A percentile compares a stretch with the other conserved stretches of the same genome.
Evolutionary conservation across 64 coral and sea anemone species (phyloP).

Genomic region (Acropora tenuis): DNA sequence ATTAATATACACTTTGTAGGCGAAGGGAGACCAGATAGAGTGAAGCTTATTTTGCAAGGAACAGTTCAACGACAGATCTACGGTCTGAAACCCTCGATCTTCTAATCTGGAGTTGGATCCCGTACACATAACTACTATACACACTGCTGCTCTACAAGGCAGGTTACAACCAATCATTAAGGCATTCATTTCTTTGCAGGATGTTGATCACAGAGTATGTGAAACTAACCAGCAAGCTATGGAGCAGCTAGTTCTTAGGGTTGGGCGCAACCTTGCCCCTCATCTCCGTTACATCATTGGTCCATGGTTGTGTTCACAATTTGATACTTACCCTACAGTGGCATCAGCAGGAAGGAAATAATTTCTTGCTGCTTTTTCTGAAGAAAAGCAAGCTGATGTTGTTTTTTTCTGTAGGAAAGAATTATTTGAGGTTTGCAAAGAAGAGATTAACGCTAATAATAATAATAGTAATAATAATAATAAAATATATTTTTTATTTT

Average conservation of each 20-base stretch:
- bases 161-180: too few relatives aligned
- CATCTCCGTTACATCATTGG: slow-evolving; percentile 85
- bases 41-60: too few relatives aligned
- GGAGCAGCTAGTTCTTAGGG: slow-evolving; percentile 84
- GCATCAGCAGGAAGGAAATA: slow-evolving; percentile 68
- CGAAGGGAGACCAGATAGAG: too few relatives aligned
- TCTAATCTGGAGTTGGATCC: too few relatives aligned
- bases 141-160: too few relatives aligned
- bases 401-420: slow-evolving; percentile 89
- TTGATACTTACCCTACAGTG: slow-evolving; percentile 88
- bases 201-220: slow-evolving; percentile 91
- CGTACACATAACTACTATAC: too few relatives aligned
- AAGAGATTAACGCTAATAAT: too few relatives aligned
- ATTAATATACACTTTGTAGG: too few relatives aligned
- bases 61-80: too few relatives aligned
- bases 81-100: too few relatives aligned
- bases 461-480: too few relatives aligned
- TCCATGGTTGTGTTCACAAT: slow-evolving; percentile 90
- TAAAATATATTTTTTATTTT: too few relatives aligned
- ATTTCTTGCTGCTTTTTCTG: slow-evolving; percentile 78
- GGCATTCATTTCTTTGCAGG: slow-evolving; percentile 20
- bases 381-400: slow-evolving; percentile 74
- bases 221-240: slow-evolving; percentile 96
- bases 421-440: slow-evolving; percentile 63
- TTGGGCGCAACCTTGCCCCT: slow-evolving; percentile 91